These are phyloP conservation scores for Abscondita cerata DNA, from an alignment of 2,888 invertebrate genomes.

Conservation along the genomic window DNA sequence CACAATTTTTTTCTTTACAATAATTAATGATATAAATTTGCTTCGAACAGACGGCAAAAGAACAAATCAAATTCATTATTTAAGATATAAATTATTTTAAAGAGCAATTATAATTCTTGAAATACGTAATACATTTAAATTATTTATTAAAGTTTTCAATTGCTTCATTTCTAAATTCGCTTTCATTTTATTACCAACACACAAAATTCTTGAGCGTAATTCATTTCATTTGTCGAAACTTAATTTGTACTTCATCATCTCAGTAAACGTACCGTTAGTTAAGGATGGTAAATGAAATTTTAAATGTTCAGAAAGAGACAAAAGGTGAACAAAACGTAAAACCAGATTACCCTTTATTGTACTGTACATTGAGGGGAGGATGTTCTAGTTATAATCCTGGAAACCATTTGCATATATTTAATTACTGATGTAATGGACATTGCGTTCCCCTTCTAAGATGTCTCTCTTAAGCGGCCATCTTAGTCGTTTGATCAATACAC, in stretches of 20 bases:
- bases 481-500: slow-evolving; percentile 34
- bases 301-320: slow-evolving; percentile 22
- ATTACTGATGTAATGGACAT: slow-evolving; percentile 43
- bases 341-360: slow-evolving; percentile 28
- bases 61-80: too few species aligned
- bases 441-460: slow-evolving; percentile 37
- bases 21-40: too few species aligned
- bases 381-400: slow-evolving; percentile 42
- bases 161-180: slow-evolving; percentile 10
- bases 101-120: too few species aligned
- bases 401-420: slow-evolving; percentile 50
- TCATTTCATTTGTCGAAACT: slow-evolving; percentile 35
- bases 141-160: background rate
- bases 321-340: slow-evolving; percentile 16
- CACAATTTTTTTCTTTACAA: too few species aligned
- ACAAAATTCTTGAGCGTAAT: slow-evolving; percentile 24
- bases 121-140: background rate
- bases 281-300: slow-evolving; percentile 21
- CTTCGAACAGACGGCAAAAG: too few species aligned
- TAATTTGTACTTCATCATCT: slow-evolving; percentile 31
- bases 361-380: slow-evolving; percentile 30
- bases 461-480: slow-evolving; percentile 38
- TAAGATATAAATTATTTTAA: too few species aligned
- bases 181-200: slow-evolving; percentile 19
- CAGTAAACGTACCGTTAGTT: slow-evolving; percentile 10